Conservation (phyloP, 2,797 vertebrate species). For the Otolemur crassicaudatus region DNA sequence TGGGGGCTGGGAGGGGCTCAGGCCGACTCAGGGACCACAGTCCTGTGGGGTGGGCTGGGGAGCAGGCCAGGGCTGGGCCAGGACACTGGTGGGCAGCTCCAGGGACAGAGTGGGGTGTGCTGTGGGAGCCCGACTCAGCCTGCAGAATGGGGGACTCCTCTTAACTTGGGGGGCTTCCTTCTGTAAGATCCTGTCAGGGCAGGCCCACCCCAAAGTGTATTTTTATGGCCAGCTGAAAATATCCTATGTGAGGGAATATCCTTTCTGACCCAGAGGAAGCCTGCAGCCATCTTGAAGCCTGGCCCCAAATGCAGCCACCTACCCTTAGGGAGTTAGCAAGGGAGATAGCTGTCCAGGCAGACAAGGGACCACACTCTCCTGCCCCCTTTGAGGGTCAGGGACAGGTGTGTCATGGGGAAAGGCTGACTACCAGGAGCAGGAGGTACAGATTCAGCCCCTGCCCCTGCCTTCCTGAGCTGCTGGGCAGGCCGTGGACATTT, state of each 20-base stretch:
- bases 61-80: neutral
- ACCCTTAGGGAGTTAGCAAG: neutral
- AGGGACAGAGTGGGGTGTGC: neutral
- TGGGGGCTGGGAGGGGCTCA: neutral
- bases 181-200: accelerated
- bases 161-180: neutral
- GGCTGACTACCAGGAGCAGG: neutral
- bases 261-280: neutral
- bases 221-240: too few relatives aligned
- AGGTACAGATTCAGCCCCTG: neutral
- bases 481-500: neutral
- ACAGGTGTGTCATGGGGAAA: neutral
- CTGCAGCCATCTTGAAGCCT: accelerated
- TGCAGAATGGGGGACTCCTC: neutral
- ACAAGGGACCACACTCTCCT: neutral
- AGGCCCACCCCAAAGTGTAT: too few relatives aligned
- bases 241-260: neutral
- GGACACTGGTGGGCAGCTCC: too few relatives aligned
- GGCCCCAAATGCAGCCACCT: neutral
- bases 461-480: neutral
- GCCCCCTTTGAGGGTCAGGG: neutral
- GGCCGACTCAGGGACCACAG: neutral
- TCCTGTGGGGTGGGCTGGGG: neutral
- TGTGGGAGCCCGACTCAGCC: neutral
- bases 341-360: neutral